These are phyloP conservation scores for Vicugna pacos DNA, from an alignment of 2,113 vertebrate species.

Conservation along the genomic window DNA sequence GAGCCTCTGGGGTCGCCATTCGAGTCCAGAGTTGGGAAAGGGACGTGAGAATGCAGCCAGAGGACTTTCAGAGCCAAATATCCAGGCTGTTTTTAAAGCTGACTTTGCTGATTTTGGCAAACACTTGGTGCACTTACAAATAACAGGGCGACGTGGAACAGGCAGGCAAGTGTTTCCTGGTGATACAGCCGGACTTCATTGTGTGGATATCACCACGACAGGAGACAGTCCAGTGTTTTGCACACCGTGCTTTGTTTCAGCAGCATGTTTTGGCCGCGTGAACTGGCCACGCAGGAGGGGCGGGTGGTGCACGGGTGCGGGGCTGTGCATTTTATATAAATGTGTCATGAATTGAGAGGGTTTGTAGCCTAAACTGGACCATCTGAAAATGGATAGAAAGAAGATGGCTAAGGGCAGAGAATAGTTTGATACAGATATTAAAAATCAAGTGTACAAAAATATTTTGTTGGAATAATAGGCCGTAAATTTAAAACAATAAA, in stretches of 20 bases:
- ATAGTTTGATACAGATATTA: not conserved
- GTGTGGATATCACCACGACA: not conserved
- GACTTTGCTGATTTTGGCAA: constrained; percentile 77
- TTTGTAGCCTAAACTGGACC: not conserved
- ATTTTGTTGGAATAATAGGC: not conserved
- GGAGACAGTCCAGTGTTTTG: not conserved
- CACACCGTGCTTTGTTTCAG: not conserved
- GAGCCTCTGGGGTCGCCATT: constrained; percentile 18
- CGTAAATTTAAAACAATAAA: constrained; percentile 28
- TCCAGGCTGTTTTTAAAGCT: not conserved
- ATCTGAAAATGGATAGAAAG: not conserved
- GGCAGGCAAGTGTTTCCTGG: constrained; percentile 69
- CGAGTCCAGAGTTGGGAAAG: constrained; percentile 47
- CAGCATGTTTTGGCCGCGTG: not conserved
- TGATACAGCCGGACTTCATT: constrained; percentile 41
- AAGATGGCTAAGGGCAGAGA: not conserved
- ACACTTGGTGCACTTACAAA: constrained; percentile 42
- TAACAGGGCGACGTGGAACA: constrained; percentile 1
- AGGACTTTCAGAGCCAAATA: constrained; percentile 53
- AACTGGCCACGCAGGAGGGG: too few relatives aligned
- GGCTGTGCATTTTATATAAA: not conserved
- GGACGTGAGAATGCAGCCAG: constrained; percentile 23
- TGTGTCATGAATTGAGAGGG: not conserved
- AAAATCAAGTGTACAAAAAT: not conserved
- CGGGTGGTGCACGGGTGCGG: not conserved